Base-by-base conservation (phyloP, 1,140 invertebrate species). In the Steinernema feltiae region DNA sequence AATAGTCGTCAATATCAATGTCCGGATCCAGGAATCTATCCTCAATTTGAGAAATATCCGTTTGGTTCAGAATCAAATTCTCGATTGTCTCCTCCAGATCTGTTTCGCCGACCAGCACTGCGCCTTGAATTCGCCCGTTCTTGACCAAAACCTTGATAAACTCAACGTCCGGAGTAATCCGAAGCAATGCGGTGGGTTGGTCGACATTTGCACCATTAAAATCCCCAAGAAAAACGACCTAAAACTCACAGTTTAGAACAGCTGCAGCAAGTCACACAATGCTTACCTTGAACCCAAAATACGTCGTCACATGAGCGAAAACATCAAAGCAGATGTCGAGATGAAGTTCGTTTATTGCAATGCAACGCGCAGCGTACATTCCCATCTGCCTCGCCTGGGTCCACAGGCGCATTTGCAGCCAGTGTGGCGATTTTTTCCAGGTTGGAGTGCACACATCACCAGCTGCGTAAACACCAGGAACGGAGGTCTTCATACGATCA, bases 1-100 rank as follows among this genome's bases (percentile, higher is more conserved):
- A 99, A 88, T 96, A 99, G 90, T 99, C 97, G 87, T 98, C 95
- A 85, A 99, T 94, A 87, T 99, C 95, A 85, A 98, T 92, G 87
- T 93, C 90, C 24, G 95, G 94, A 89, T 98, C 92, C 1, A 99
- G 89, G 77, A 99, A 91, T 87, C 97, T 91, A 87, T 97, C 93
- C 69, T 93, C 94, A 89, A 92, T 93, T 27, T 90, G 88, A 79
- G 91, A 92, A 41, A 99, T 88, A 89, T 98, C 94, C 72, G 96
- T 89, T 86, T 95, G 92, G 89, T 98, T 95, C 18, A 98, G 88
- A 84, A 98, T 98, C 53, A 99, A 89, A 89, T 98, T 98, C 89
- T 99, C 96, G 89, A 95, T 95, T 83, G 94, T 98, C 89, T 99
- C 96, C 87, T 98, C 96, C 48, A 98, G 88, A 86, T 95, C 94